Evolutionary conservation across 2,797 vertebrate genomes (phyloP), one percentile per base, ranked within the genome.

Genomic region (Hydrolagus colliei): DNA sequence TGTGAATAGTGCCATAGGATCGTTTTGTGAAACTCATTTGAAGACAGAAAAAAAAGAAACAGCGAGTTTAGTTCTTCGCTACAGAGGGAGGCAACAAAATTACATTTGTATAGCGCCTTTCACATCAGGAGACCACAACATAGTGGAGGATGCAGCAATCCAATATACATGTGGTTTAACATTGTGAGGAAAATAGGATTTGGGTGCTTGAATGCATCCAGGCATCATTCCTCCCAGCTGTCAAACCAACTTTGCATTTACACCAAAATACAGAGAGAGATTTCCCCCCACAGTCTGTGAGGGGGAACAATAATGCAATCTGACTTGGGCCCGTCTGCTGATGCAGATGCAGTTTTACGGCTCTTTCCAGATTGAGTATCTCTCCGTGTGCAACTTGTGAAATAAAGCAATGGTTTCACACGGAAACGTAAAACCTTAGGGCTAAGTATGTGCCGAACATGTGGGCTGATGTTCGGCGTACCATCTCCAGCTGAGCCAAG

Each of bases 341-440:
- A 27, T 27, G 68, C 52, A 71, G 20, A 20, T 61, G 18, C 75
- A 77, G 3, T 77, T 77, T n/a, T 22, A 61, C 52, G 20, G 52
- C 61, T 84, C 32, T 84, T 27, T 41, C 79, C 79, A 71, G 79
- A 84, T 84, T 84, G 65, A 71, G 4, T 68, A 71, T 84, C 68
- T 84, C 65, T 12, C 79, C 5, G 52, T 18, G 35, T 84, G 79
- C 65, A 71, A 82, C 68, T 14, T 41, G 18, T 84, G 79, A 84
- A 84, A 68, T 32, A 84, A 84, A 84, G 27, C 32, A 84, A 71
- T 84, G 79, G 20, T 18, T 84, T 84, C 65, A 84, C 79, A 84
- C 32, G 68, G 65, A 18, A 27, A 84, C 68, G 32, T 68, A 84
- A 84, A 27, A 68, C 79, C 79, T 68, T 10, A 71, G 65, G 79